Evolutionary conservation across 2,113 vertebrate species (phyloP).

Genomic region (Cochlearius cochlearius): DNA sequence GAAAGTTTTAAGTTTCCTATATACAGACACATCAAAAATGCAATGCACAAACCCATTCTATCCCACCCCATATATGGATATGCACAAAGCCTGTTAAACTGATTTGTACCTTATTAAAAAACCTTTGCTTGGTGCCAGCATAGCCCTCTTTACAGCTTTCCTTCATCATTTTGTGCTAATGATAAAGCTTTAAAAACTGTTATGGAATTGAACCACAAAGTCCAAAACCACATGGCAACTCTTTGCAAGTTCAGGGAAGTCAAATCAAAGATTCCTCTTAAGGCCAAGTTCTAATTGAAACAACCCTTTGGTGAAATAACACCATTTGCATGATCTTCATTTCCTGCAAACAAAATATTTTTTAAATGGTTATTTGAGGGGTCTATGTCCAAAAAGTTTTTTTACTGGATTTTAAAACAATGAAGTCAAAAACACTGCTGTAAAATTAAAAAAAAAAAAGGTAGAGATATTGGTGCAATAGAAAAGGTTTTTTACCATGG

Average conservation of each 20-base stretch:
- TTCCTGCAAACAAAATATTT: neutral
- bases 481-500: neutral
- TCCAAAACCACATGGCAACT: neutral
- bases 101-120: neutral
- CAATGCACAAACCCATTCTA: neutral
- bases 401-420: neutral
- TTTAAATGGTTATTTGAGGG: neutral
- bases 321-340: accelerated
- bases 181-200: neutral
- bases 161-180: neutral
- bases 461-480: neutral
- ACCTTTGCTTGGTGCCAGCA: neutral
- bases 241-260: neutral
- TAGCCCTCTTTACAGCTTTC: neutral
- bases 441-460: neutral
- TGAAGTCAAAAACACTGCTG: neutral
- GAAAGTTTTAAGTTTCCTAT: neutral
- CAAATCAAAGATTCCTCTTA: neutral
- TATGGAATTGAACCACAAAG: neutral
- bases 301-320: neutral
- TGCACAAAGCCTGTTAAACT: neutral
- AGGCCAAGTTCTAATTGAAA: neutral
- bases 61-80: neutral
- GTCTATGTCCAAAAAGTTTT: neutral
- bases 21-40: neutral